These are phyloP conservation scores for Drosophila differens DNA, from an alignment of 2,888 invertebrate genomes.

Conservation along the genomic window DNA sequence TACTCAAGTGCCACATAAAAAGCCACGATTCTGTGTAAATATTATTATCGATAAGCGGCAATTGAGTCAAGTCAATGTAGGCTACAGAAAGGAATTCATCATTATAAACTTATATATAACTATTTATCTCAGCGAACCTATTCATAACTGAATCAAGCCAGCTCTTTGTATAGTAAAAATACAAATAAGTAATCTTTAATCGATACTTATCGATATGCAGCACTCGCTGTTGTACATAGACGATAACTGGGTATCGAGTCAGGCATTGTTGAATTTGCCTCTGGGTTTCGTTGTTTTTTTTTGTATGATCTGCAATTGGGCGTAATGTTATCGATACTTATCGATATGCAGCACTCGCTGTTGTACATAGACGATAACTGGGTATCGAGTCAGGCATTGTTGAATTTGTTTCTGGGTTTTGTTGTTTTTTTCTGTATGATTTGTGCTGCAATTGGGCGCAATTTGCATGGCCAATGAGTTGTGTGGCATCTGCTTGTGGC, in stretches of 20 bases:
- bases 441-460: conserved; percentile 56
- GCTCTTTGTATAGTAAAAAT: not conserved
- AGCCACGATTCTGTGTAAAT: no score
- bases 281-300: not conserved
- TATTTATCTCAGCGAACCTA: not conserved
- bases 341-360: not conserved
- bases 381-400: not conserved
- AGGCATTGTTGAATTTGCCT: not conserved
- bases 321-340: conserved; percentile 45
- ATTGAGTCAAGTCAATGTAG: not conserved
- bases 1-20: no score
- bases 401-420: not conserved
- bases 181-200: not conserved
- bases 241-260: not conserved
- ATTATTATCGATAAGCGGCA: not conserved
- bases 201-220: not conserved
- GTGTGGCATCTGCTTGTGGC: conserved; percentile 6
- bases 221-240: not conserved
- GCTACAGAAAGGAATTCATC: not conserved
- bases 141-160: not conserved
- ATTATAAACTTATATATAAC: not conserved
- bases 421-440: not conserved
- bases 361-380: not conserved
- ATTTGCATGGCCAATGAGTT: conserved; percentile 63
- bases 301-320: conserved; percentile 47